Base-by-base conservation (phyloP, 1,140 invertebrate species). In the Hyposmocoma kahamanoa region DNA sequence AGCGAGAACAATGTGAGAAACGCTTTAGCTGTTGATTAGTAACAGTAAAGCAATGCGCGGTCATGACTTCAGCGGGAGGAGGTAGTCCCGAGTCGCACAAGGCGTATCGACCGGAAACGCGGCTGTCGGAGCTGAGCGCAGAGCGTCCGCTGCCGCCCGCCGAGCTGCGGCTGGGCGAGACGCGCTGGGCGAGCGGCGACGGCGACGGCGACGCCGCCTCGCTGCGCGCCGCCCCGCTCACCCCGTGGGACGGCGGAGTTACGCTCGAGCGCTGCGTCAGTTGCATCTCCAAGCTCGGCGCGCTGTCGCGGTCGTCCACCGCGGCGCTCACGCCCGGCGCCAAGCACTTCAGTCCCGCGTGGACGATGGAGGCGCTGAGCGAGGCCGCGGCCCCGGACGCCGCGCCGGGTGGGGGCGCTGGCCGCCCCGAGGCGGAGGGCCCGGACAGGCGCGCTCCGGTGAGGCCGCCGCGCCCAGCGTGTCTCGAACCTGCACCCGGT, bases 241-340 rank as follows among this genome's bases (percentile, higher is more conserved):
- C 56, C 1, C 53, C 62, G 20, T 56, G 55, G 44, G 58, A 60
- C 11, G 51, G 55, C 0, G 65, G 61, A 42, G 81, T 83, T 1
- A 69, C 87, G 26, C 74, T 94, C 5, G 92, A 93, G 62, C 82
- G 93, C 20, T 94, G 93, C 67, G 89, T 91, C 69, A 93, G 92
- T 66, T 95, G 93, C 66, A 94, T 94, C 63, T 92, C 92, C 46
- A 94, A 94, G 72, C 80, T 94, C 10, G 92, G 92, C 9, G 91
- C 91, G 65, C 85, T 89, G 9, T 80, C 89, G 30, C 88, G 89
- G 1, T 90, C 90, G 1, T 90, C 89, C 0, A 88, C 87, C 1
- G 84, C 79, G 6, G 81, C 81, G 9, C 67, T 87, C 3, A 86
- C 87, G 6, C 76, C 79, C 1, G 80, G 74, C 2, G 73, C 77